Base-by-base conservation (phyloP, 1,140 invertebrate species). In the Rhyacophila brunnea region DNA sequence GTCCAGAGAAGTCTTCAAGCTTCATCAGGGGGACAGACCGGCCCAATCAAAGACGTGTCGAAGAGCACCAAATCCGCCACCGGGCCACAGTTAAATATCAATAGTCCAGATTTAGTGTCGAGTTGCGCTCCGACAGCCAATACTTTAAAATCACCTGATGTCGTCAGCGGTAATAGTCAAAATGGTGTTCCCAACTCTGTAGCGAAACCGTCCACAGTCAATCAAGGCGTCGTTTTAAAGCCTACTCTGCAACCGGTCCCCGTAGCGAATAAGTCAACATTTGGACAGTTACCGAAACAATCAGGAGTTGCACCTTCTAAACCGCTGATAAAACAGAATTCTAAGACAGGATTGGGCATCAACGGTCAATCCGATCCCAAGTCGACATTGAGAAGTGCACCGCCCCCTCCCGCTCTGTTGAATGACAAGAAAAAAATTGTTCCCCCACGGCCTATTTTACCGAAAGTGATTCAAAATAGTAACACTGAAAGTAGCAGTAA, bases 71-170 rank as follows among this genome's bases (percentile, higher is more conserved):
- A 74, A 69, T 55, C 61, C 0, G 61, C 74, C 0, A 61, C 74
- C 55, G 66, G 9, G 9, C 23, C 9, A 28, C 9, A 3, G 9
- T 28, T 28, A 9, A 28, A 28, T 28, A 9, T 28, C 0, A 87
- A 87, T 62, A 87, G 85, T 71, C 87, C 86, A 0, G 87, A 89
- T 67, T 65, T 89, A 13, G 86, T 88, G 6, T 87, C 85, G 0
- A 87, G 85, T 65, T 89, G 86, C 68, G 67, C 48, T 63, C 70
- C 23, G 70, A 80, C 61, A n/a, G 63, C 70, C 2, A 78, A 75
- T 51, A 74, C 73, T 19, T 71, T 74, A 2, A 86, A 87, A 65
- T 81, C 84, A 0, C 86, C 86, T 0, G 85, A 87, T 60, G 76
- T 83, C 7, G 73, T 83, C 6, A 82, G 79, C 59, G 77, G 77